Base-by-base conservation (phyloP, 2,888 invertebrate genomes). In the Calliphora vomitoria region DNA sequence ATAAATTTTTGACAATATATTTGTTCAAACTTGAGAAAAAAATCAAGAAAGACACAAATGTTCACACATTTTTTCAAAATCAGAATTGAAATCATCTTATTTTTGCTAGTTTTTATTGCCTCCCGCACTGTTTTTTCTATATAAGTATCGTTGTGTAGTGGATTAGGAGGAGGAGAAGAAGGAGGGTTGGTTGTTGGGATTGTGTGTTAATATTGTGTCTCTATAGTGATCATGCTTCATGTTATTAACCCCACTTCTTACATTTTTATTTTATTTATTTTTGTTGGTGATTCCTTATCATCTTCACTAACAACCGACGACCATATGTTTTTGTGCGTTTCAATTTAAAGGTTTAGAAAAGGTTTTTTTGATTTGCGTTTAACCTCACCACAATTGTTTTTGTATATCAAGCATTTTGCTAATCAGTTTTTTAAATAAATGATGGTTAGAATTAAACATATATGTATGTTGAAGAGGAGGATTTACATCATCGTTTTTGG, bases 241-340 rank as follows among this genome's bases (percentile, higher is more conserved):
- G 85, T 82, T 85, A 85, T 85, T 87, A 85, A 87, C 84, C 87
- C 82, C 81, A 82, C 84, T 87, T 87, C 18, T 75, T 69, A 64
- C 8, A 60, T 72, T 50, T 53, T 47, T 41, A 38, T 62, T 75
- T 20, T 55, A 60, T 60, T 44, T 72, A 15, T 68, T 60, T 75
- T 18, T 72, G 38, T 20, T 47, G n/a, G 31, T 62, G 44, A 44
- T 71, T 18, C 38, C 71, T 83, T 44, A 69, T 86, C 74, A 60
- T 75, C 66, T 69, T 69, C n/a, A 66, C 10, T 13, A 15, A 25
- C 35, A 3, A 38, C 13, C 11, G 11, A 25, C 25, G 25, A 84
- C 81, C 84, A 79, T 79, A 85, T 87, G 87, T 81, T 82, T 82
- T 76, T 81, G 15, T 58, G 20, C n/a, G 25, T 81, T 74, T 11